phyloP scores from a whole-genome alignment of 2,888 invertebrate genomes.

The Rotaria macrura region DNA sequence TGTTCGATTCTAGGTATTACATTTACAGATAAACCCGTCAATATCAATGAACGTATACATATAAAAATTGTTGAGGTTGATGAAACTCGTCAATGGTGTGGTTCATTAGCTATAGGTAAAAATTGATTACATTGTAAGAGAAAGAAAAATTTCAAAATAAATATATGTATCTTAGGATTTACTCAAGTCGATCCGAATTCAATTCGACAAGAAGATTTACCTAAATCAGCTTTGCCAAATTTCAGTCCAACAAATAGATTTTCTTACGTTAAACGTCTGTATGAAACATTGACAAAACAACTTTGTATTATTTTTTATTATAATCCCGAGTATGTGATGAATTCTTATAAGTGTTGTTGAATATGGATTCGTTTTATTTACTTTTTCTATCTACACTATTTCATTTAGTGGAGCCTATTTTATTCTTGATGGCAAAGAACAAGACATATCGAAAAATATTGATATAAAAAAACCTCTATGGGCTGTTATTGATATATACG shows the following conservation, averaged over 20 bases:
- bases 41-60: conserved; percentile 12
- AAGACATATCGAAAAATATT: neutral
- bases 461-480: conserved; percentile 1
- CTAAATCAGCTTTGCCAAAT: neutral
- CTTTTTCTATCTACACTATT: too few species aligned
- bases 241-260: neutral
- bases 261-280: neutral
- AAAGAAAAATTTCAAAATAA: neutral
- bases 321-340: neutral
- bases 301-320: neutral
- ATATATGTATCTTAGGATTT: neutral
- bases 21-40: neutral
- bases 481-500: neutral
- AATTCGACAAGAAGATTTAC: neutral
- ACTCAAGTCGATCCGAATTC: neutral
- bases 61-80: conserved; percentile 5
- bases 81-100: conserved; percentile 9
- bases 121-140: neutral
- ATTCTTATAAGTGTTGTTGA: too few species aligned
- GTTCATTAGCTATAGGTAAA: neutral
- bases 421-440: neutral
- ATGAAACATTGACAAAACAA: conserved; percentile 18
- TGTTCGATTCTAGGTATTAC: neutral
- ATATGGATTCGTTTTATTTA: too few species aligned
- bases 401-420: neutral